Evolutionary conservation across 2,888 invertebrate genomes (phyloP).

Genomic region (Penaeus monodon): DNA sequence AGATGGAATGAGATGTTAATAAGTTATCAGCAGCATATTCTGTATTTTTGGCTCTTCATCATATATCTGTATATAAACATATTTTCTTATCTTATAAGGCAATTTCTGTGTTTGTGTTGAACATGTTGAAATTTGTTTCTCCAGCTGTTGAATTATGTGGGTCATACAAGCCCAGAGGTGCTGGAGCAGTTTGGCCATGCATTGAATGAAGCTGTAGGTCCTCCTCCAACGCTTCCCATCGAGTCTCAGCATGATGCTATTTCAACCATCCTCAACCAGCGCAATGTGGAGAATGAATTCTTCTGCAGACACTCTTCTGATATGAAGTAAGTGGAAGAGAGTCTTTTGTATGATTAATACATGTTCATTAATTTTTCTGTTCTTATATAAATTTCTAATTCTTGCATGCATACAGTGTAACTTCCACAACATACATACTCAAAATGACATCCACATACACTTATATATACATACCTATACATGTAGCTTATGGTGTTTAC

Average conservation of each 20-base stretch:
- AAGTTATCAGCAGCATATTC: no score
- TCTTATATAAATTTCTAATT: no score
- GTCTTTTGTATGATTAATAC: no score
- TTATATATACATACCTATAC: not conserved
- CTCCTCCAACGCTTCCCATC: slow-evolving; percentile 73
- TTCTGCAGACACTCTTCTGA: slow-evolving; percentile 70
- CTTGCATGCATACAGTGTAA: not conserved
- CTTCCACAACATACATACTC: not conserved
- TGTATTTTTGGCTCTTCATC: no score
- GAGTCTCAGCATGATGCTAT: slow-evolving; percentile 88
- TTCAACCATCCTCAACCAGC: slow-evolving; percentile 85
- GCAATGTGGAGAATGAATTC: slow-evolving; percentile 85
- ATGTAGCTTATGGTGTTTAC: not conserved
- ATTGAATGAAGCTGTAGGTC: slow-evolving; percentile 57
- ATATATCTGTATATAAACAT: no score
- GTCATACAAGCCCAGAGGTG: slow-evolving; percentile 92
- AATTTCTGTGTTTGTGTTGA: not conserved
- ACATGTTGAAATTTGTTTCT: slow-evolving; percentile 39
- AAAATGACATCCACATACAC: not conserved
- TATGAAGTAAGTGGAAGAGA: slow-evolving; percentile 65
- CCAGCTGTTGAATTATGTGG: slow-evolving; percentile 89
- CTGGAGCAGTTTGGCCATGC: slow-evolving; percentile 74
- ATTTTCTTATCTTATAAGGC: no score
- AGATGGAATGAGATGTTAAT: not conserved
- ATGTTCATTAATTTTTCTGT: no score